These are phyloP conservation scores for Chrysaora quinquecirrha DNA, from an alignment of 30 jellyfish, hydroid and myxozoan genomes.

Conservation along the genomic window DNA sequence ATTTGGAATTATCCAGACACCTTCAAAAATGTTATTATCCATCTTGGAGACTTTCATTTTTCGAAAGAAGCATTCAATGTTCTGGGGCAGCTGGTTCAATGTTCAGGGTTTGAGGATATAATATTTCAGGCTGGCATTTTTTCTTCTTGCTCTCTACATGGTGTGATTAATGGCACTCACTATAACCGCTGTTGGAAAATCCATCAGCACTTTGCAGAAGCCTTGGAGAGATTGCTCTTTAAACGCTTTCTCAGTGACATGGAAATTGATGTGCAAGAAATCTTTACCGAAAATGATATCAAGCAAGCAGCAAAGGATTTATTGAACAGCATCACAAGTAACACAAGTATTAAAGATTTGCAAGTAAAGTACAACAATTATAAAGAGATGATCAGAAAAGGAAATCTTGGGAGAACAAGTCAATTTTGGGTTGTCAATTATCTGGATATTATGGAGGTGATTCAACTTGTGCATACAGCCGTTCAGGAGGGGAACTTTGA, in stretches of 20 bases:
- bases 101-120: constrained; percentile 37
- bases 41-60: constrained; percentile 37
- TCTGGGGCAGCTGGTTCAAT: background rate
- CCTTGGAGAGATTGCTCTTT: constrained; percentile 18
- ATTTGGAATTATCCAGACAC: constrained; percentile 11
- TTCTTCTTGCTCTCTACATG: constrained; percentile 24
- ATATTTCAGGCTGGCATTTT: constrained; percentile 37
- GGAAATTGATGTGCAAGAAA: background rate
- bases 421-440: constrained; percentile 27
- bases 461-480: constrained; percentile 25
- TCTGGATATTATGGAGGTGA: constrained; percentile 16
- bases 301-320: too few species aligned
- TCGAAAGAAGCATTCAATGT: constrained; percentile 3
- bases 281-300: too few species aligned
- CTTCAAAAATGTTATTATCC: constrained; percentile 23
- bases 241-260: constrained; percentile 12
- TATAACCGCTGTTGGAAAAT: constrained; percentile 30
- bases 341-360: background rate
- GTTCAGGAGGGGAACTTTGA: constrained; percentile 16
- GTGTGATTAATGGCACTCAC: constrained; percentile 21
- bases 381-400: constrained; percentile 6
- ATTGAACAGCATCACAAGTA: too few species aligned
- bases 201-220: constrained; percentile 16
- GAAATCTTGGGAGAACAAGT: constrained; percentile 33
- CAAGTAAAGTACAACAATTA: background rate